Base-by-base conservation (phyloP, 2,888 invertebrate species). In the Acholoe squamosa region DNA sequence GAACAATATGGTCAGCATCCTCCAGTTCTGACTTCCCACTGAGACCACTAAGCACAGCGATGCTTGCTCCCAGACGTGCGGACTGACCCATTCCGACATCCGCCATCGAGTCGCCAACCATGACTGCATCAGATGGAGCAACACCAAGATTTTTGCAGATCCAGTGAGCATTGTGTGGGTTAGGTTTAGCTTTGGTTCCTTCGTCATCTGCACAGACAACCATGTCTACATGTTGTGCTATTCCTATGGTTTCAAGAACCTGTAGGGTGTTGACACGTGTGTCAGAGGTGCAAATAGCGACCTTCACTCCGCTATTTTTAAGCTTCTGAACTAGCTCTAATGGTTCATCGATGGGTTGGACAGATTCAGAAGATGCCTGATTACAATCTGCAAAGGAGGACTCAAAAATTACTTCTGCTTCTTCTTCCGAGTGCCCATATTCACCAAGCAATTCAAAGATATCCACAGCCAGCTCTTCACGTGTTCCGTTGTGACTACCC, bases 151-250 rank as follows among this genome's bases (percentile, higher is more conserved):
- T 93, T 12, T 94, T 93, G 92, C 95, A 95, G 71, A 96, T 95
- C 28, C 94, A 92, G 22, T 94, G 92, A 0, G 95, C 95, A 91
- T 96, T 96, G 91, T 95, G 94, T 0, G 96, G 94, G 89, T 94
- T 93, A 0, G 96, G 96, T 92, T 96, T 96, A 3, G 96, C 95
- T 91, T 93, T 90, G 0, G 95, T 93, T 80, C 94, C 94, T 5
- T 94, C 94, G 90, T 96, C 96, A 92, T 96, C 96, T 0, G 96
- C 96, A 93, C 96, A 96, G 3, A 96, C 95, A 91, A 96, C 93
- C 92, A 95, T 94, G 92, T 96, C 96, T 0, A 96, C 93, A 92
- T 94, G 94, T 89, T 94, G 92, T 61, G 93, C 91, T 22, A 94
- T 91, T 7, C 93, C 94, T 10, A 94, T 84, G 7, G 91, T 90